Percentiles rank a stretch among this genome's conserved stretches.
These are phyloP conservation scores for Cyaniris semiargus DNA, from an alignment of 2,888 invertebrate species.

Conservation along the genomic window DNA sequence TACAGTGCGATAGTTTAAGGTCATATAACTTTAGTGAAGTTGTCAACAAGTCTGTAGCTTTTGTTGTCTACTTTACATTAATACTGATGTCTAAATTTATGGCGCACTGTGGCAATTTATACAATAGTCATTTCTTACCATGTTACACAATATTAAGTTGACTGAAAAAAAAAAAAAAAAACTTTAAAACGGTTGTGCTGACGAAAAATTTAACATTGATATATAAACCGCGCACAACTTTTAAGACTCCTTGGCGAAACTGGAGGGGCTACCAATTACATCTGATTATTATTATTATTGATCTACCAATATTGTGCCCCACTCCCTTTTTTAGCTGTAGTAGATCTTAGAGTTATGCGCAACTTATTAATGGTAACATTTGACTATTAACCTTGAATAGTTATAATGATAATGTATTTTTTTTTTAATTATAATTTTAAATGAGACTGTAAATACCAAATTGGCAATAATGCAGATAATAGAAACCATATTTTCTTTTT, in stretches of 20 bases:
- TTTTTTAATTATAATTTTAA: neutral
- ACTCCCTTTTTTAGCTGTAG: no score
- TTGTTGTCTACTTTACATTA: neutral
- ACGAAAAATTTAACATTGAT: neutral
- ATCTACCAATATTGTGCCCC: no score
- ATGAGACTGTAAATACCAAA: constrained; percentile 25
- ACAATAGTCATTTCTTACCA: neutral
- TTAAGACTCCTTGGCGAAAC: no score
- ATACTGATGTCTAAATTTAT: neutral
- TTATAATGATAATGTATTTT: neutral
- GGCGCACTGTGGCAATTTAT: constrained; percentile 1
- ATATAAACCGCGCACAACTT: no score
- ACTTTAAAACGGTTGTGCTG: constrained; percentile 1
- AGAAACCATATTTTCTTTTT: neutral
- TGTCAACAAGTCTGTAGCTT: neutral
- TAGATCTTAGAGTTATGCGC: neutral
- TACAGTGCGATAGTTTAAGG: neutral
- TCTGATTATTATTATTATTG: no score
- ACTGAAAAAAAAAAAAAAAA: neutral
- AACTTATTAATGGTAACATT: neutral
- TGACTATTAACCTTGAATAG: neutral
- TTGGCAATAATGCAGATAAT: constrained; percentile 20
- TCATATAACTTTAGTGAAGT: constrained; percentile 6
- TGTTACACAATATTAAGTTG: neutral
- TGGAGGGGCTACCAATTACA: no score